A percentile compares a stretch with the other conserved stretches of the same genome.
These are phyloP conservation scores for human (Homo sapiens) DNA, from an alignment of 2,113 vertebrate genomes.

Conservation along the genomic window DNA sequence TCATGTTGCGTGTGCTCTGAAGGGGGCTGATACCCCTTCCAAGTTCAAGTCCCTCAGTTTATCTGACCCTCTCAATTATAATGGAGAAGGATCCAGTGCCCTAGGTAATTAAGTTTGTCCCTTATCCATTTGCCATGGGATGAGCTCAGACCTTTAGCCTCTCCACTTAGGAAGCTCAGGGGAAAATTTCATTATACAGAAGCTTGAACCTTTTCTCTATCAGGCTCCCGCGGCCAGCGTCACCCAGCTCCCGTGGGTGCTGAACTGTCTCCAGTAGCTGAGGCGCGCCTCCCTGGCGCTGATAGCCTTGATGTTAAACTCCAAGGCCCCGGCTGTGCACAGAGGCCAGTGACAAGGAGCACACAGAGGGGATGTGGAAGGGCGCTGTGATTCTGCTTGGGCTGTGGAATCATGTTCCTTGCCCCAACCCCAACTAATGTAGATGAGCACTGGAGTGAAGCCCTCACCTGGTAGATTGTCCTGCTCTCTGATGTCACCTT, in stretches of 20 bases:
- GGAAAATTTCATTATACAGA: conserved; percentile 67
- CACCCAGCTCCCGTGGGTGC: background rate
- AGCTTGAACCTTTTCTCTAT: conserved; percentile 32
- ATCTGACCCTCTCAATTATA: background rate
- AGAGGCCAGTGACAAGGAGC: background rate
- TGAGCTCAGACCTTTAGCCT: conserved; percentile 71
- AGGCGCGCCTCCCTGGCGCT: background rate
- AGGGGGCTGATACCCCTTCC: background rate
- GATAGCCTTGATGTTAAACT: background rate
- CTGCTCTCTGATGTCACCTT: fast-evolving
- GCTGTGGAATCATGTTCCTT: background rate
- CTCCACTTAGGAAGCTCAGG: conserved; percentile 70
- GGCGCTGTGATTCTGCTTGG: fast-evolving
- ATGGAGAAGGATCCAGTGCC: conserved; percentile 39
- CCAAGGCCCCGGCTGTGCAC: background rate
- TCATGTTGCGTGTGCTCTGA: background rate
- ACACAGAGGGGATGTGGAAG: too few relatives aligned
- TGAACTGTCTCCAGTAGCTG: background rate
- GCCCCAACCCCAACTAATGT: background rate
- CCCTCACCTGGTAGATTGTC: fast-evolving
- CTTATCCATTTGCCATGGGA: conserved; percentile 50
- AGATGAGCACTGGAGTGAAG: fast-evolving
- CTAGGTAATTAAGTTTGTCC: conserved; percentile 69
- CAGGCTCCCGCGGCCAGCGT: conserved; percentile 14
- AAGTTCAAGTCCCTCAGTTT: background rate